Conservation (phyloP, 2,888 invertebrate genomes). For the Sinodicranocentrus sp. region DNA sequence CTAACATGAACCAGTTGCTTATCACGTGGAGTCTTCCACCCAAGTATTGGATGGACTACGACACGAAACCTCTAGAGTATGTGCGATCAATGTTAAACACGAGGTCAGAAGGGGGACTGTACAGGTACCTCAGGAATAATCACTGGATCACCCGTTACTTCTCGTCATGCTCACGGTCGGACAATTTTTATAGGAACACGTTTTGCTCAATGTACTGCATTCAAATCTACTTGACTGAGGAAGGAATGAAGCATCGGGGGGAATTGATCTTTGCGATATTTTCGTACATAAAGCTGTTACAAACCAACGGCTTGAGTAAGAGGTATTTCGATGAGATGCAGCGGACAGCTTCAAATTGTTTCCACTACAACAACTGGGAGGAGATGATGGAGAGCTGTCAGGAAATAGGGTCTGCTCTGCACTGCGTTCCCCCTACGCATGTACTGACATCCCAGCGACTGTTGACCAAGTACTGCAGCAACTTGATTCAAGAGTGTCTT, state of each 20-base stretch:
- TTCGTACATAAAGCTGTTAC: conserved; percentile 21
- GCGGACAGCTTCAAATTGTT: neutral
- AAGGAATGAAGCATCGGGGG: neutral
- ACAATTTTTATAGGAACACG: neutral
- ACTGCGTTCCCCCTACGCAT: neutral
- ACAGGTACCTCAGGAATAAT: neutral
- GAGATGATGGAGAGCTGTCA: neutral
- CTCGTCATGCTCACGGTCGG: neutral
- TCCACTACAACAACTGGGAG: conserved; percentile 48
- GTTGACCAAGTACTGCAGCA: neutral
- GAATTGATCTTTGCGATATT: conserved; percentile 18
- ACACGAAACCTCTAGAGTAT: conserved; percentile 27
- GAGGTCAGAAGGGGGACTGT: neutral
- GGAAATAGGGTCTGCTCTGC: conserved; percentile 6
- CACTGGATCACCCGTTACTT: neutral
- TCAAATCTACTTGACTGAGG: conserved; percentile 19
- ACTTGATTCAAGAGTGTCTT: neutral
- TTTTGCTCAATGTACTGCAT: conserved; percentile 23
- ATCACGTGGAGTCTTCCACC: conserved; percentile 26
- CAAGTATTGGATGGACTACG: conserved; percentile 34
- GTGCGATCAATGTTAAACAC: neutral
- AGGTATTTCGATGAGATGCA: conserved; percentile 27
- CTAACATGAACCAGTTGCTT: neutral
- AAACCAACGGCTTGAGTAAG: neutral
- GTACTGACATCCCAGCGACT: neutral